phyloP scores from a whole-genome alignment of 2,888 invertebrate genomes.

The Phalera bucephala region DNA sequence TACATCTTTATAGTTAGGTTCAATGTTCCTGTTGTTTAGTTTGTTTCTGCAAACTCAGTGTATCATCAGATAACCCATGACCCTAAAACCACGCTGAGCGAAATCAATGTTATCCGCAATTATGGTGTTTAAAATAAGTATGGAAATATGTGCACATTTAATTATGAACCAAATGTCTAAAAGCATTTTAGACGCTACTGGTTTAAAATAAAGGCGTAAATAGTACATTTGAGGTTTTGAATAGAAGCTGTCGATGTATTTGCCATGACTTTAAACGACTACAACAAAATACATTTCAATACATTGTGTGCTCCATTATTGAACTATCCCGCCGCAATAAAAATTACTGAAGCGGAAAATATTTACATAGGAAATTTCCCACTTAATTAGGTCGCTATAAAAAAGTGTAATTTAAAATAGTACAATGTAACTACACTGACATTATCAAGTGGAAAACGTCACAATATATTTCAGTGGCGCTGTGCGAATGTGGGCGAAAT shows the following conservation, averaged over 20 bases:
- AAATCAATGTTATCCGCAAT: conserved; percentile 22
- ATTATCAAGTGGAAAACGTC: conserved; percentile 33
- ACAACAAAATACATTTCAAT: no score
- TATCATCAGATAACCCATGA: conserved; percentile 14
- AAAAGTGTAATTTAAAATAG: conserved; percentile 29
- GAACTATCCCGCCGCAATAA: neutral
- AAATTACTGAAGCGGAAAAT: conserved; percentile 1
- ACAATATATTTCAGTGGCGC: conserved; percentile 44
- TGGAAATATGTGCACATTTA: no score
- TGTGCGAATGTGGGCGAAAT: conserved; percentile 42
- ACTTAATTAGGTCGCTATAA: conserved; percentile 10
- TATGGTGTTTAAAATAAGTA: no score
- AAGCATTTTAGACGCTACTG: no score
- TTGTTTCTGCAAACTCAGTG: conserved; percentile 11
- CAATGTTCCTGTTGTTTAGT: conserved; percentile 3
- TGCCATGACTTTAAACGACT: no score
- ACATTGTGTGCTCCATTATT: neutral
- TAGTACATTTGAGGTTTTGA: no score
- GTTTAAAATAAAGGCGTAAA: no score
- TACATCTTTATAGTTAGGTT: no score
- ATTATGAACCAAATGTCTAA: no score
- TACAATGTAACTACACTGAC: conserved; percentile 16
- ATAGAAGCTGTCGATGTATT: no score
- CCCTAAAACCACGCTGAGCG: conserved; percentile 13
- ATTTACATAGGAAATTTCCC: conserved; percentile 15